Percentiles rank a stretch among this genome's conserved stretches.
These are phyloP conservation scores for Phanerotoma sp. DNA, from an alignment of 2,888 invertebrate genomes.

Conservation along the genomic window DNA sequence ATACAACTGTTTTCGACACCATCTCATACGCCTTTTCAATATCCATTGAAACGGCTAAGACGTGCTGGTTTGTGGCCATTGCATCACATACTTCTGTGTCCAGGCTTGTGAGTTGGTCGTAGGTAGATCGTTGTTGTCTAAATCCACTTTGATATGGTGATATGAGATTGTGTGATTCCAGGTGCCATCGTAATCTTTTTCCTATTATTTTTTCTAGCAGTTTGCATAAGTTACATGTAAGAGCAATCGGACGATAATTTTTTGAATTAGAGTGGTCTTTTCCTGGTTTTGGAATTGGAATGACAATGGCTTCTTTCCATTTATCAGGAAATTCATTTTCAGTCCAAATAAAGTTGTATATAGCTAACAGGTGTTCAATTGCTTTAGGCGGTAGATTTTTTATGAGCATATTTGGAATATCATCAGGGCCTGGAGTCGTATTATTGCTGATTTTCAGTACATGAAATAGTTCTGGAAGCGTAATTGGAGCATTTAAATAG, in stretches of 20 bases:
- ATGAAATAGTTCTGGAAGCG: background rate
- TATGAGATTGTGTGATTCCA: slow-evolving; percentile 1
- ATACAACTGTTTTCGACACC: slow-evolving; percentile 29
- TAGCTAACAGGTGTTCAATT: slow-evolving; percentile 1
- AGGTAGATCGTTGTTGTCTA: slow-evolving; percentile 12
- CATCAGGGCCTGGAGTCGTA: slow-evolving; percentile 19
- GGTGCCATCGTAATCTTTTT: slow-evolving; percentile 8
- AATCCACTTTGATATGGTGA: slow-evolving; percentile 11
- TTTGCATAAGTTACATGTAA: slow-evolving; percentile 19
- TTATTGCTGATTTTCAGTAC: slow-evolving; percentile 4
- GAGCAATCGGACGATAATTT: slow-evolving; percentile 23
- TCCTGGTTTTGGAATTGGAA: slow-evolving; percentile 21
- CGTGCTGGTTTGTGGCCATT: too few species aligned
- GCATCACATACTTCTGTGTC: too few species aligned
- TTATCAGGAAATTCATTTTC: slow-evolving; percentile 16
- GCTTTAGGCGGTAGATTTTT: slow-evolving; percentile 14
- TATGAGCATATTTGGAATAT: slow-evolving; percentile 8
- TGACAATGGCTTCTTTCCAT: slow-evolving; percentile 15
- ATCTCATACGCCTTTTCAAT: too few species aligned
- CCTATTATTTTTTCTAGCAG: slow-evolving; percentile 17
- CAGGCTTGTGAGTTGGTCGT: slow-evolving; percentile 28
- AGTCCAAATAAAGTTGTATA: slow-evolving; percentile 13
- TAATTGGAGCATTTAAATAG: background rate
- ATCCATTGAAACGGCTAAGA: too few species aligned
- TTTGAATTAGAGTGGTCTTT: slow-evolving; percentile 9